Evolutionary conservation across 2,797 vertebrate genomes (phyloP), one percentile per base, ranked within the genome.

Genomic region (Tapera naevia): DNA sequence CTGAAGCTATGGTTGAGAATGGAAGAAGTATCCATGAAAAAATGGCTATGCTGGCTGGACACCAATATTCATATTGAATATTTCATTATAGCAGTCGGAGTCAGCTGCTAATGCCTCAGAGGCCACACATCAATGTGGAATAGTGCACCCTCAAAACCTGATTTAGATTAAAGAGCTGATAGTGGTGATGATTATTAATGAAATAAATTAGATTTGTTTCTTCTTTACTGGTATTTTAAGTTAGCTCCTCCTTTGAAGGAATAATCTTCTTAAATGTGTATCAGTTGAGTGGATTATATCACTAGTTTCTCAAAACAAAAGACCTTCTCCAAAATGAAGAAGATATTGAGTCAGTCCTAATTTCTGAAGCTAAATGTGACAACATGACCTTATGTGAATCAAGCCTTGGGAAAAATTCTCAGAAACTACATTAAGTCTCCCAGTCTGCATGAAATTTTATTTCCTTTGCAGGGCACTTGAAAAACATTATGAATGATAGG

Each of bases 11-110:
- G 11, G 5, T 12, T 33, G 15, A 11, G 57, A 76, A 61, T 48
- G 54, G 23, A 69, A 56, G 78, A 41, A 22, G 10, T 35, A 12
- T 41, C 43, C 27, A 25, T 17, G 50, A 58, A 48, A 69, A 56
- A 58, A 13, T 0, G 1, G 5, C 19, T 51, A 11, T 0, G 0
- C 14, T 62, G 30, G 2, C 17, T 10, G 28, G 51, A 32, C 24
- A 43, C 15, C 21, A 24, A 21, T 11, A 17, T 18, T 48, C 6
- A 3, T n/a, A 45, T 7, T 39, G 32, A 54, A 66, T 11, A 11
- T 33, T 76, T 13, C 12, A 4, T 17, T 37, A 23, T 22, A 75
- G 39, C 43, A 51, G 22, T 32, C 24, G 33, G 50, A 51, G 8
- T 61, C 48, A 46, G 18, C 48, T 35, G 25, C n/a, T 62, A 24